phyloP scores from a whole-genome alignment of 2,113 vertebrate species.

The Scomber japonicus region DNA sequence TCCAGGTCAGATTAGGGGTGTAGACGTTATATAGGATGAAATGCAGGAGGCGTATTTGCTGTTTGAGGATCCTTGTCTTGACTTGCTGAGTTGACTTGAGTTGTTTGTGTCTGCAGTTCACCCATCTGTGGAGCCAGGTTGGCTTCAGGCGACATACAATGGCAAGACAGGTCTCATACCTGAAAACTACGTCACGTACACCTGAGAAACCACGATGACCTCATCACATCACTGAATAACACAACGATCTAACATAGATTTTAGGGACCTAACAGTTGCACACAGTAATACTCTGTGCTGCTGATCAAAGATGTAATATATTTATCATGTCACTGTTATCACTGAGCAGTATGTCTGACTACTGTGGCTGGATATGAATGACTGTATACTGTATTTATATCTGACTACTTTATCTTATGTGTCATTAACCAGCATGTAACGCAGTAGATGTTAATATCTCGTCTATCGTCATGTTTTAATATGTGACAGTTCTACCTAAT shows the following conservation, averaged over 20 bases:
- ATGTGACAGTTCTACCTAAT: neutral
- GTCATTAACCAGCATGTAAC: slow-evolving; percentile 41
- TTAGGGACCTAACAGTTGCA: slow-evolving; percentile 21
- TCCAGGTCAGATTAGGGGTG: too few relatives aligned
- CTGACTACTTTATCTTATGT: slow-evolving; percentile 32
- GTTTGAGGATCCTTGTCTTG: neutral
- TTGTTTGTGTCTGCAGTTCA: slow-evolving; percentile 87
- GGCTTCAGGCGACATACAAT: slow-evolving; percentile 97
- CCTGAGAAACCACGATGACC: slow-evolving; percentile 55
- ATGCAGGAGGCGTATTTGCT: neutral
- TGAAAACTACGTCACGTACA: slow-evolving; percentile 94
- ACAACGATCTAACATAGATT: slow-evolving; percentile 5
- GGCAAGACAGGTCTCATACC: slow-evolving; percentile 96
- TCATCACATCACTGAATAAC: slow-evolving; percentile 17
- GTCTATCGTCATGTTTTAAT: neutral
- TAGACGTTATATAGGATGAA: neutral
- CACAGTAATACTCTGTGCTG: slow-evolving; percentile 42
- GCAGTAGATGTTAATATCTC: slow-evolving; percentile 32
- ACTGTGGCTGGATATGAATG: slow-evolving; percentile 40
- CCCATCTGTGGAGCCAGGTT: slow-evolving; percentile 96
- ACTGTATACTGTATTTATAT: slow-evolving; percentile 53
- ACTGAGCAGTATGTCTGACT: slow-evolving; percentile 46
- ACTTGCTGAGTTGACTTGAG: slow-evolving; percentile 7
- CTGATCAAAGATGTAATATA: slow-evolving; percentile 51
- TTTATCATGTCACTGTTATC: slow-evolving; percentile 55